Base-by-base conservation (phyloP, 2,113 vertebrate species). In the Pedionomus torquatus region DNA sequence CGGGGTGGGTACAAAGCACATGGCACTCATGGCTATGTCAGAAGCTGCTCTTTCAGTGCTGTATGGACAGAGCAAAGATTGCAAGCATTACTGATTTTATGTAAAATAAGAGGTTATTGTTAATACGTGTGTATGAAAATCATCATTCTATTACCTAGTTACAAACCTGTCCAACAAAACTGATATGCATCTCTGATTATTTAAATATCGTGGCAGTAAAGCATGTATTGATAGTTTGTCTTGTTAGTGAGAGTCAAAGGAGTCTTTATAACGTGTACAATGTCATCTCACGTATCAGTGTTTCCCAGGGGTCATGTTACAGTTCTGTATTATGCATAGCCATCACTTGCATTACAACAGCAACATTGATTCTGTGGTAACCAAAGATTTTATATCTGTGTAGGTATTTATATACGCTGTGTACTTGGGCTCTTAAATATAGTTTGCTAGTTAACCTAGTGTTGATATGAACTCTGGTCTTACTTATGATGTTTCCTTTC, bases 361-460 rank as follows among this genome's bases (percentile, higher is more conserved):
- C 60, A 26, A 4, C 20, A 39, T 2, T 23, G 74, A 37, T 10
- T 41, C 91, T 37, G 49, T 43, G 66, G 66, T 28, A n/a, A 11
- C 46, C 77, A 10, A 9, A 21, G 35, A 2, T 25, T 60, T 58
- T 17, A 0, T 20, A 14, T 5, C 72, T 60, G 4, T 18, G 13
- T 1, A 21, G 60, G 4, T 13, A 1, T 18, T 46, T 7, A 25
- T 23, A 8, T 46, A 7, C n/a, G 31, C 31, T 7, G 10, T 13
- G 18, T 5, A 33, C 64, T 46, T 1, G 3, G 13, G 24, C 44
- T 61, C 66, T 28, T 31, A 48, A 4, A n/a, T 26, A 9, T 0
- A 11, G 19, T 7, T 70, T 55, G 33, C 28, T 52, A 3, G 30
- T 70, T 35, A 43, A 25, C 18, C 41, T 4, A 1, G 2, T 43